A percentile compares a stretch with the other conserved stretches of the same genome.
These are phyloP conservation scores for Ditula angustiorana DNA, from an alignment of 2,888 invertebrate species.

Conservation along the genomic window DNA sequence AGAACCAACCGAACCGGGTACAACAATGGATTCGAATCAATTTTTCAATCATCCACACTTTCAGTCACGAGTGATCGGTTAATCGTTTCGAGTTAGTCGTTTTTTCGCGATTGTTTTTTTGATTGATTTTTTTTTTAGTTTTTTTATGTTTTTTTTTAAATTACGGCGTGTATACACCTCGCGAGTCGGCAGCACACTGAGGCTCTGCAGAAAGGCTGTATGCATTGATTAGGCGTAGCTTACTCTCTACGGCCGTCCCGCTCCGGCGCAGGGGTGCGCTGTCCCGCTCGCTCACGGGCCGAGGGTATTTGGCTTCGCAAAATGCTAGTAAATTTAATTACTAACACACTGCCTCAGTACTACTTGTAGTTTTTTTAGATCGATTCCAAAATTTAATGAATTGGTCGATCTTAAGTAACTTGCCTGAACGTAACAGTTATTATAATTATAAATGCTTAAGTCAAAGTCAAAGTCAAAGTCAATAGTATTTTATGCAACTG, in stretches of 20 bases:
- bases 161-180: constrained; percentile 56
- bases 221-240: constrained; percentile 84
- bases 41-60: neutral
- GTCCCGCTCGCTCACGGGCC: constrained; percentile 61
- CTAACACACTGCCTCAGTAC: too few species aligned
- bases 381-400: constrained; percentile 40
- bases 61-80: neutral
- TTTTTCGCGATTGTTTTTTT: constrained; percentile 20
- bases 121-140: constrained; percentile 38
- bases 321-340: constrained; percentile 58
- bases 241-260: constrained; percentile 57
- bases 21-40: neutral
- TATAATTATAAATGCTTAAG: too few species aligned
- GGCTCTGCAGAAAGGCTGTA: constrained; percentile 72
- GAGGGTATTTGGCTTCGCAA: constrained; percentile 79
- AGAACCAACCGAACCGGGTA: constrained; percentile 4
- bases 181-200: constrained; percentile 70
- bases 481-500: too few species aligned
- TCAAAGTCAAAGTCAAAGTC: too few species aligned
- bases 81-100: too few species aligned
- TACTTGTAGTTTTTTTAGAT: constrained; percentile 47
- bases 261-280: constrained; percentile 49
- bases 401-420: neutral
- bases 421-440: neutral
- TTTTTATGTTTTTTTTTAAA: constrained; percentile 55